A percentile compares a stretch with the other conserved stretches of the same genome.
Conservation (phyloP, 1,140 invertebrate genomes). For the Colletes latitarsis region DNA sequence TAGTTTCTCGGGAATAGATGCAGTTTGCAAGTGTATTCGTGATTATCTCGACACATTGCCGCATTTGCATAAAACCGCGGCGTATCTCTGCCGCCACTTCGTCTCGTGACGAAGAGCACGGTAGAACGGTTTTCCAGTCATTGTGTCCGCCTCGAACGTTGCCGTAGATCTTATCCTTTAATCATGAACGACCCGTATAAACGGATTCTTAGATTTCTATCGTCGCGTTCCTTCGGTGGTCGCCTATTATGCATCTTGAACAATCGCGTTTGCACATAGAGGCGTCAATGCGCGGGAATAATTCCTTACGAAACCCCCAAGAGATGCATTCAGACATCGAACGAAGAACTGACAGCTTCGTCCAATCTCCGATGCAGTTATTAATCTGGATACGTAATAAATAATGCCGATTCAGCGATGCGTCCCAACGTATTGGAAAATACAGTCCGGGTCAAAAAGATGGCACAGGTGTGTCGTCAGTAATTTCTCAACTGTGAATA, state of each 20-base stretch:
- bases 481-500: too few species aligned
- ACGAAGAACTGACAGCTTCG: not conserved
- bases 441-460: too few species aligned
- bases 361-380: not conserved
- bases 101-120: conserved; percentile 59
- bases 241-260: conserved; percentile 43
- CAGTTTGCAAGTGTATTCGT: conserved; percentile 46
- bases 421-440: not conserved
- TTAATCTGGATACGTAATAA: not conserved
- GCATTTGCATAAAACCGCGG: conserved; percentile 57
- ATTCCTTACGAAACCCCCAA: conserved; percentile 33
- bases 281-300: conserved; percentile 49
- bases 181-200: conserved; percentile 63
- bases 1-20: conserved; percentile 54
- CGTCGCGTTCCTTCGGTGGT: conserved; percentile 36
- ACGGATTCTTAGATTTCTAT: conserved; percentile 58
- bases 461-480: too few species aligned
- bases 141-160: conserved; percentile 38
- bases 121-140: conserved; percentile 34
- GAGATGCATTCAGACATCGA: not conserved
- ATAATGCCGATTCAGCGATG: not conserved
- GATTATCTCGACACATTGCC: conserved; percentile 31
- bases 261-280: conserved; percentile 49
- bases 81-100: conserved; percentile 34
- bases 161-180: conserved; percentile 60